Evolutionary conservation across 2,888 invertebrate genomes (phyloP), one percentile per base, ranked within the genome.

Genomic region (Physocephala rufipes): DNA sequence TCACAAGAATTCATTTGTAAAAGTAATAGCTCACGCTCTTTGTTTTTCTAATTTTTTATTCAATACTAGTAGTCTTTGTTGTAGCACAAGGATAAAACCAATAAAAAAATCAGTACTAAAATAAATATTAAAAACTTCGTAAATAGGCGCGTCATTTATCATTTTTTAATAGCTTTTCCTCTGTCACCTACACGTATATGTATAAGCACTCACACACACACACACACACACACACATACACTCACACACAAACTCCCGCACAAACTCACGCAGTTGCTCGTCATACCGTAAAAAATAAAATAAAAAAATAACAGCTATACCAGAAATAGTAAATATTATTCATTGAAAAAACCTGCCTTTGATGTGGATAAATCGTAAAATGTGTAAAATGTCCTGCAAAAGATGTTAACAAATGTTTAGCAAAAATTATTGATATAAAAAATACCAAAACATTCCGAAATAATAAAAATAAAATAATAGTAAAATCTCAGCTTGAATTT

Each of bases 121-220:
- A 4, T 7, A 36, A 7, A 9, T 36, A 36, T 36, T 36, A 4
- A 36, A 4, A 4, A 36, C 36, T 36, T 36, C 36, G 4, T 36
- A 36, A 36, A 9, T 36, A 36, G 36, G 36, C 36, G 36, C 9
- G 36, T 36, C 36, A 36, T 36, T 36, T 36, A 9, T 36, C 9
- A 36, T 9, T 36, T 36, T 36, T 7, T 36, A 67, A 68, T 73
- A 71, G 71, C 70, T 67, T 74, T 73, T 67, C 45, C 36, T 43
- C 15, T 55, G 47, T 70, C 62, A 63, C 55, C 67, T 71, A 71
- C 70, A 24, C 69, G 63, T 65, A 19, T 65, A 66, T 65, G 49
- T 16, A 24, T 36, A 53, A 49, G 12, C 30, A 36, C 36, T 24
- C 15, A 45, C 24, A 59, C 47, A 45, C 67, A 58, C 43, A 45